Evolutionary conservation across 2,113 vertebrate genomes (phyloP).

Genomic region (Zosterops lateralis): DNA sequence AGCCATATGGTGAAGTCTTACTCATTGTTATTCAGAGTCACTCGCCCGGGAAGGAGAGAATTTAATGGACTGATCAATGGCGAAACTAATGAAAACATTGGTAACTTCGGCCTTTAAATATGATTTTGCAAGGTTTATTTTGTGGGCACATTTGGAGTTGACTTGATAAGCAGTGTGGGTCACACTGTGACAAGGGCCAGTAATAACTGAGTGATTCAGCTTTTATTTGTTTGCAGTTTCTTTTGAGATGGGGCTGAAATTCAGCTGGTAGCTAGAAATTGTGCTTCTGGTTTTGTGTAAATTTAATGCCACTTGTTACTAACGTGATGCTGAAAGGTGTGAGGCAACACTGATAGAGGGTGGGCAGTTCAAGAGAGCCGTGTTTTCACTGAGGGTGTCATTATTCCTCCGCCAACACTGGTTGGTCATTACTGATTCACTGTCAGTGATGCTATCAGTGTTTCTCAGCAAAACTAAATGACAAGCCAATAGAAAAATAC

Average conservation of each 20-base stretch:
- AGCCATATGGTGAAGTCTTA: conserved; percentile 99
- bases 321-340: neutral
- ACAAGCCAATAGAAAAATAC: neutral
- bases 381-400: neutral
- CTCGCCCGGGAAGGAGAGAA: conserved; percentile 88
- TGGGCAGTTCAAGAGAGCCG: neutral
- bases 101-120: conserved; percentile 68
- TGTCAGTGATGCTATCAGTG: neutral
- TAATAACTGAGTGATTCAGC: neutral
- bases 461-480: neutral
- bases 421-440: neutral
- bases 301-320: neutral
- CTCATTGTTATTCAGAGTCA: conserved; percentile 96
- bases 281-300: neutral
- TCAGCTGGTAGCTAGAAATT: neutral
- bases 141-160: fast-evolving
- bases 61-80: conserved; percentile 88
- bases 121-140: neutral
- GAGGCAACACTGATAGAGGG: neutral
- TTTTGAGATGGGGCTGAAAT: neutral
- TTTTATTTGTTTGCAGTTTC: neutral
- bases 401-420: neutral
- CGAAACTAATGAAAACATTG: conserved; percentile 95
- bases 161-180: neutral
- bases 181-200: neutral